A percentile compares a stretch with the other conserved stretches of the same genome.
Evolutionary conservation across 2,797 vertebrate species (phyloP).

Genomic region (Gymnopithys bicolor): DNA sequence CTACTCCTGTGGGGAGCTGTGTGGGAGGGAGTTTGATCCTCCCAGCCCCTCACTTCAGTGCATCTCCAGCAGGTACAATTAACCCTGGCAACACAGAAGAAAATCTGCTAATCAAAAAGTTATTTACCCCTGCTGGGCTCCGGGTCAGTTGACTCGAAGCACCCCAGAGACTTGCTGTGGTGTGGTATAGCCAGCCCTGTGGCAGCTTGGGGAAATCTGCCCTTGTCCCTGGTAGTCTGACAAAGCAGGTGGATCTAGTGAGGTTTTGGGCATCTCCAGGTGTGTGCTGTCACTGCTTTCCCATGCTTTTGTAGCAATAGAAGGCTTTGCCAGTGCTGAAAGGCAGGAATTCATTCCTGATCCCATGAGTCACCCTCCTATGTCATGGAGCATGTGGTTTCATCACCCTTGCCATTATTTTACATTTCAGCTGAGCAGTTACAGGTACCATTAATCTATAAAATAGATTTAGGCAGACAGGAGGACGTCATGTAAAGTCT

Average conservation of each 20-base stretch:
- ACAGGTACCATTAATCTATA: constrained; percentile 71
- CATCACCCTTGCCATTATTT: constrained; percentile 51
- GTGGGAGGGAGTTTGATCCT: not conserved
- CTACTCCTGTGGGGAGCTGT: not conserved
- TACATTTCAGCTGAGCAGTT: constrained; percentile 52
- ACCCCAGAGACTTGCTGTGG: not conserved
- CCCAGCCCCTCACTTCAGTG: not conserved
- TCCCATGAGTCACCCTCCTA: constrained; percentile 25
- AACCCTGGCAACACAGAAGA: not conserved
- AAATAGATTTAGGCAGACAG: constrained; percentile 53
- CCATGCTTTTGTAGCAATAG: not conserved
- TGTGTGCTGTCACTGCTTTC: not conserved
- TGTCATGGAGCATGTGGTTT: constrained; percentile 8
- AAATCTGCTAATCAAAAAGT: not conserved
- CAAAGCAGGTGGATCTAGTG: not conserved
- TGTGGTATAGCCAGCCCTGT: rapidly evolving
- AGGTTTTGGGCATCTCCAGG: not conserved
- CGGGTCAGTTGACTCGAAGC: not conserved
- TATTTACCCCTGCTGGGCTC: not conserved
- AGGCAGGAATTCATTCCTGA: constrained; percentile 26
- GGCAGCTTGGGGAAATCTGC: not conserved
- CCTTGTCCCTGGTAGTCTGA: not conserved
- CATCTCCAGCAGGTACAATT: not conserved
- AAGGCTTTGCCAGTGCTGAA: not conserved
- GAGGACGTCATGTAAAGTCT: constrained; percentile 49